These are phyloP conservation scores for Bagarius yarrelli DNA, from an alignment of 2,113 vertebrate species.

Conservation along the genomic window DNA sequence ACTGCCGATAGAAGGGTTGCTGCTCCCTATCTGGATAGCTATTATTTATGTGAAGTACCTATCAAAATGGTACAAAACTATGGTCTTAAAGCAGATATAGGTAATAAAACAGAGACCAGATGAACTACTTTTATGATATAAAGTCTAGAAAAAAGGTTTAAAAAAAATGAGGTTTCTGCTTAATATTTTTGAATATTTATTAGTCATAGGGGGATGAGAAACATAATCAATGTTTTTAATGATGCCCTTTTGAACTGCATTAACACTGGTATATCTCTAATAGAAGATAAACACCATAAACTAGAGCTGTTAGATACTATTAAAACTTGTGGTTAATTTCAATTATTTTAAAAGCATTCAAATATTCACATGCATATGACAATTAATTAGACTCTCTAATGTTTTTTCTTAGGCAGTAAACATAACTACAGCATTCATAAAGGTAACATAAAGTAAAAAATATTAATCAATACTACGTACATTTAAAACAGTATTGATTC, in stretches of 20 bases:
- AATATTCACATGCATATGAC: background rate
- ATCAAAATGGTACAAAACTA: slow-evolving; percentile 12
- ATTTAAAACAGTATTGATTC: background rate
- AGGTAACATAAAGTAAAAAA: background rate
- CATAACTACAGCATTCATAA: background rate
- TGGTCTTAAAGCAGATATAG: background rate
- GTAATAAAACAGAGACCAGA: background rate
- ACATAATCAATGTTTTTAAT: background rate
- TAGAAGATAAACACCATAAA: background rate
- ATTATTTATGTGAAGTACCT: slow-evolving; percentile 15
- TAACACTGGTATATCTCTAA: slow-evolving; percentile 4
- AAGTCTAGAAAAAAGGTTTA: background rate
- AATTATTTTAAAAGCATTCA: background rate
- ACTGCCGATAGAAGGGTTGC: slow-evolving; percentile 26
- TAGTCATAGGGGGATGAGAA: background rate
- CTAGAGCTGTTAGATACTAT: background rate
- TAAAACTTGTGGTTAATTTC: background rate
- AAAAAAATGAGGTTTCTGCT: background rate
- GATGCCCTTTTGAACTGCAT: background rate
- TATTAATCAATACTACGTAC: background rate
- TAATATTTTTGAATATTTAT: background rate
- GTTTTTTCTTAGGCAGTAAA: background rate
- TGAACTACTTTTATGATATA: background rate
- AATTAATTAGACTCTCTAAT: background rate
- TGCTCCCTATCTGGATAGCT: background rate